phyloP scores from a whole-genome alignment of 2,113 vertebrate species.

The Neomonachus schauinslandi region DNA sequence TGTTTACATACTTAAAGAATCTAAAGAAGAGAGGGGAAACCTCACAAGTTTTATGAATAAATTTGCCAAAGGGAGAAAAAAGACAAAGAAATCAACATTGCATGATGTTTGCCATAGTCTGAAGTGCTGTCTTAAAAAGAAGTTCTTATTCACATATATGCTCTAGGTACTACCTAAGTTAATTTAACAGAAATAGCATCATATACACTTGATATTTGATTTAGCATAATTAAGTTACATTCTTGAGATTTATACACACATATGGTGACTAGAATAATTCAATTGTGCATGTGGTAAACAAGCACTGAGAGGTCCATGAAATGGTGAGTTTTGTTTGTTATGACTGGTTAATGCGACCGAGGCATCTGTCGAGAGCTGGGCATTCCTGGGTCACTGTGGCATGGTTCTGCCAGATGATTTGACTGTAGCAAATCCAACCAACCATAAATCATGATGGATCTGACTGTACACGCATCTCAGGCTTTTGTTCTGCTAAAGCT shows the following conservation, averaged over 20 bases:
- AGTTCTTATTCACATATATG: neutral
- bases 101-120: neutral
- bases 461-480: neutral
- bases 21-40: neutral
- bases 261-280: neutral
- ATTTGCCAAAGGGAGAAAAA: neutral
- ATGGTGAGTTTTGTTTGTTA: neutral
- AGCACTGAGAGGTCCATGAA: neutral
- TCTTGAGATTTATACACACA: neutral
- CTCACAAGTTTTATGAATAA: neutral
- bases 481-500: neutral
- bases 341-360: neutral
- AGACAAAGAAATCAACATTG: neutral
- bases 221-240: slow-evolving; percentile 13
- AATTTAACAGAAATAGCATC: neutral
- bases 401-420: neutral
- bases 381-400: neutral
- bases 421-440: neutral
- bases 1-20: neutral
- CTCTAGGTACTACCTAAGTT: neutral
- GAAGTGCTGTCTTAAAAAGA: neutral
- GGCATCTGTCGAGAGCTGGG: neutral
- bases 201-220: neutral
- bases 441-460: neutral
- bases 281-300: neutral